Evolutionary conservation across 2,797 vertebrate species (phyloP).

Genomic region (Hemitrygon akajei): DNA sequence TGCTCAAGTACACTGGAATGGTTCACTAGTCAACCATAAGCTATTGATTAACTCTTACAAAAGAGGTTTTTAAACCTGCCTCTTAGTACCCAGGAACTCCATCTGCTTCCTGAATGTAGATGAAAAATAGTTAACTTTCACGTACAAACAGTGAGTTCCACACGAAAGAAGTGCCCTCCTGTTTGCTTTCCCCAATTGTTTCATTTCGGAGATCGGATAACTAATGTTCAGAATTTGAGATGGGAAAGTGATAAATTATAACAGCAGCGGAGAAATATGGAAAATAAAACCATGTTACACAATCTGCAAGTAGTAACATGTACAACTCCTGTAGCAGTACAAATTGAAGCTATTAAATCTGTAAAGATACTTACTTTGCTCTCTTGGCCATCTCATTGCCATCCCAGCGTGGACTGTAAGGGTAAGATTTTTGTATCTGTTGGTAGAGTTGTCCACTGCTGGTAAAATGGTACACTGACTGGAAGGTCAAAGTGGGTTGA

Average conservation of each 20-base stretch:
- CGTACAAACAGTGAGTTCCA: background rate
- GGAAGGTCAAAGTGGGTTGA: constrained; percentile 92
- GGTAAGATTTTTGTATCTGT: constrained; percentile 94
- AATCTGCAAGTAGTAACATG: background rate
- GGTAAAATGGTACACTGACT: constrained; percentile 95
- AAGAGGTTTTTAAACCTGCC: background rate
- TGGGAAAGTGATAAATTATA: background rate
- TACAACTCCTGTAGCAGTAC: background rate
- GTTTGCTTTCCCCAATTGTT: background rate
- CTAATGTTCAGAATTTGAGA: constrained; percentile 1
- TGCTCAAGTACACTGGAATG: background rate
- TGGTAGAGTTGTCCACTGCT: constrained; percentile 93
- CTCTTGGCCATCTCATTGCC: constrained; percentile 99
- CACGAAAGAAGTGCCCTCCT: background rate
- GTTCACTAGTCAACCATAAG: background rate
- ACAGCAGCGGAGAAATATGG: background rate
- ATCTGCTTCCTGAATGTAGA: background rate
- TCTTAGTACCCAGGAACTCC: constrained; percentile 16
- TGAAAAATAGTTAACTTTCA: background rate
- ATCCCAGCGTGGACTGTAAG: constrained; percentile 96
- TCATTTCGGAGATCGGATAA: background rate
- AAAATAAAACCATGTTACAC: background rate
- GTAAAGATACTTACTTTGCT: constrained; percentile 79
- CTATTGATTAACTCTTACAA: background rate
- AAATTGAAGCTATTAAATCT: constrained; percentile 34